These are phyloP conservation scores for Euwallacea fornicatus DNA, from an alignment of 1,140 invertebrate genomes.

Conservation along the genomic window DNA sequence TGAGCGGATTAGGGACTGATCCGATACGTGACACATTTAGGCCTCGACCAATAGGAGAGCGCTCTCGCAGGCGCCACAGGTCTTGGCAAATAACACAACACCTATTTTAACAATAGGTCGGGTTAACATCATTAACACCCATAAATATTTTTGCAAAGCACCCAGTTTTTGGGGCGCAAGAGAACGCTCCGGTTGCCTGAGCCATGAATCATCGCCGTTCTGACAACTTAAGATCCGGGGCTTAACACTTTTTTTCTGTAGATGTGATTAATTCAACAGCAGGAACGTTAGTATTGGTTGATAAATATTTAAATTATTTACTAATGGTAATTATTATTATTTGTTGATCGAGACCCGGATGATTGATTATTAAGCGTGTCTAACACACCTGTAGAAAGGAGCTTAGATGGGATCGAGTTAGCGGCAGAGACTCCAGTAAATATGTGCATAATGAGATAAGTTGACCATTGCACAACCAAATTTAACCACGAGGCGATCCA, in stretches of 20 bases:
- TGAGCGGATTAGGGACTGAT: constrained; percentile 23
- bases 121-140: constrained; percentile 17
- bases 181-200: not conserved
- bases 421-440: too few relatives aligned
- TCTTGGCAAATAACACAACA: constrained; percentile 18
- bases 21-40: constrained; percentile 11
- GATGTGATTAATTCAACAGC: not conserved
- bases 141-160: constrained; percentile 19
- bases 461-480: too few relatives aligned
- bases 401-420: too few relatives aligned
- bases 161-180: not conserved
- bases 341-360: not conserved
- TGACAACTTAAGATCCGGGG: constrained; percentile 4
- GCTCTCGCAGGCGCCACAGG: constrained; percentile 13
- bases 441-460: too few relatives aligned
- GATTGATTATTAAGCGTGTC: not conserved
- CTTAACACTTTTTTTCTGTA: constrained; percentile 2
- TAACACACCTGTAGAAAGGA: too few relatives aligned
- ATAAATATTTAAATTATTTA: constrained; percentile 16
- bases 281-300: not conserved
- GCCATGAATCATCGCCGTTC: not conserved
- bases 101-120: constrained; percentile 16
- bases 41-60: constrained; percentile 17
- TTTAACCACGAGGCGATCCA: too few relatives aligned
- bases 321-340: constrained; percentile 10